A percentile compares a stretch with the other conserved stretches of the same genome.
Conservation (phyloP, 2,888 invertebrate genomes). For the Brachylomia viminalis region DNA sequence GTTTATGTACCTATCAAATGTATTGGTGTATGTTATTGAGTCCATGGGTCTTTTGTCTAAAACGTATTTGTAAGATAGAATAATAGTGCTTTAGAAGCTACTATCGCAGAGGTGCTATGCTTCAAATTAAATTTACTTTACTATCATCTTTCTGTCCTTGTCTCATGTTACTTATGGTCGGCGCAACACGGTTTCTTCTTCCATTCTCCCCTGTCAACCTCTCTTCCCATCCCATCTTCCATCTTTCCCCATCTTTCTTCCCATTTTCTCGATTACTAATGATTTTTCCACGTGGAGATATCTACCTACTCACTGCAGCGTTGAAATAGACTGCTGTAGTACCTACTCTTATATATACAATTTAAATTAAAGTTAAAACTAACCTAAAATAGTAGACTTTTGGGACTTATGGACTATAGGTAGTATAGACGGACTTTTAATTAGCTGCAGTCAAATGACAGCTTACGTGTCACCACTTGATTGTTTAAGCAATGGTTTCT, state of each 20-base stretch:
- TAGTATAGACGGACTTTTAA: too few relatives aligned
- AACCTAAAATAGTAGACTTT: too few relatives aligned
- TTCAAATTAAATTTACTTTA: background rate
- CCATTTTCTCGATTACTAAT: background rate
- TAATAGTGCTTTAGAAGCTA: background rate
- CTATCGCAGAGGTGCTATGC: background rate
- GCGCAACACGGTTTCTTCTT: background rate
- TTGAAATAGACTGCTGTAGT: too few relatives aligned
- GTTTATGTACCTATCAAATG: slow-evolving; percentile 69
- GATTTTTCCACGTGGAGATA: background rate
- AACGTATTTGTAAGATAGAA: background rate
- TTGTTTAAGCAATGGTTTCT: too few relatives aligned
- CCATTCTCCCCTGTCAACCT: background rate
- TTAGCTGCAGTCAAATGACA: too few relatives aligned
- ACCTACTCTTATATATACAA: too few relatives aligned
- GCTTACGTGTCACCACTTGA: too few relatives aligned
- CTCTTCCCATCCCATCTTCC: too few relatives aligned
- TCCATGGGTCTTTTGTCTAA: slow-evolving; percentile 34
- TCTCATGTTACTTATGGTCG: background rate
- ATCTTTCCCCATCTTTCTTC: too few relatives aligned
- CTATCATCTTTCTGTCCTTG: too few relatives aligned
- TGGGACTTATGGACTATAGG: too few relatives aligned
- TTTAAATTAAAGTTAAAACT: too few relatives aligned
- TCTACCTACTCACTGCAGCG: background rate
- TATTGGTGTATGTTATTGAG: slow-evolving; percentile 55